Evolutionary conservation across 2,113 vertebrate species (phyloP).

Genomic region (Lonchura striata): DNA sequence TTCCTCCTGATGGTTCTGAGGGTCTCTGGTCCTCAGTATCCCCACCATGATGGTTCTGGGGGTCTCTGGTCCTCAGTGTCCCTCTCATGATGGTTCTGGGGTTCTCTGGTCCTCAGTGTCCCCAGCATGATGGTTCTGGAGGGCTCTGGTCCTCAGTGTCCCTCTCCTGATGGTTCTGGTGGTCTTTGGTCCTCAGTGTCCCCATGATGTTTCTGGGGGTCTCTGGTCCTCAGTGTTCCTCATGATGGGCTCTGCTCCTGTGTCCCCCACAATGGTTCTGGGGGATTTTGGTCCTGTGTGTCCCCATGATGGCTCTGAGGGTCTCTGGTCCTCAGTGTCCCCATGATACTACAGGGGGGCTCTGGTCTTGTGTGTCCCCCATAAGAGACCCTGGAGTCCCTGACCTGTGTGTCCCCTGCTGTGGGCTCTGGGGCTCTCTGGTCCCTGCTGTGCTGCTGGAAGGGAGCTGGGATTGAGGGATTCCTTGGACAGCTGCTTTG

Average conservation of each 20-base stretch:
- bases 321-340: not conserved
- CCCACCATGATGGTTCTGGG: not conserved
- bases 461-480: not conserved
- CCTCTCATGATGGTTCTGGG: not conserved
- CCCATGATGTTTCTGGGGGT: not conserved
- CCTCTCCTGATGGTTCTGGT: not conserved
- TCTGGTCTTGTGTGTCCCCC: not conserved
- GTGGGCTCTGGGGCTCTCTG: not conserved
- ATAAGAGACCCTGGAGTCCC: not conserved
- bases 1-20: not conserved
- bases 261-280: not conserved
- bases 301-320: not conserved
- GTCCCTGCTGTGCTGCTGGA: not conserved
- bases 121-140: not conserved
- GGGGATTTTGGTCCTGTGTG: no score
- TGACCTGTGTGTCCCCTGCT: not conserved
- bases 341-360: not conserved
- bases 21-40: accelerated
- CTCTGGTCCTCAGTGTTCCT: no score
- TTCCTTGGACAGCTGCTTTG: not conserved
- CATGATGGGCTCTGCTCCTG: not conserved
- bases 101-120: no score
- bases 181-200: not conserved
- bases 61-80: not conserved
- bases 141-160: accelerated